Evolutionary conservation across 2,113 vertebrate genomes (phyloP).

Genomic region (Leptosomus discolor): DNA sequence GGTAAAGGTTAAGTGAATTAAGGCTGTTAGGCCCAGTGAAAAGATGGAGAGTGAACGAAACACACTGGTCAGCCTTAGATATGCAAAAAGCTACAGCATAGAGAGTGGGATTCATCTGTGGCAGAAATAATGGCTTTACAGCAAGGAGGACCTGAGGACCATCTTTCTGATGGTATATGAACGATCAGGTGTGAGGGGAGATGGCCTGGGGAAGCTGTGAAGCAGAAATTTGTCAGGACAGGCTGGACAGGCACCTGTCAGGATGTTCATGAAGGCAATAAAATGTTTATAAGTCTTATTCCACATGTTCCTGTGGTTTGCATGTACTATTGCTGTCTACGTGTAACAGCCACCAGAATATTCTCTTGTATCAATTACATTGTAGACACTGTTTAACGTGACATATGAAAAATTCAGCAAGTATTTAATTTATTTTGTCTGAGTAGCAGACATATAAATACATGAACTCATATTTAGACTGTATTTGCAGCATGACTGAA

Average conservation of each 20-base stretch:
- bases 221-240: neutral
- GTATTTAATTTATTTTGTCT: conserved; percentile 3
- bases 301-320: neutral
- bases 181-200: neutral
- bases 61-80: neutral
- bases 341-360: neutral
- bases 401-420: conserved; percentile 2
- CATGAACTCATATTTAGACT: neutral
- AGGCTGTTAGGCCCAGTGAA: neutral
- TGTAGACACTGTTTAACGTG: neutral
- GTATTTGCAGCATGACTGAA: neutral
- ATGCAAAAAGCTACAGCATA: neutral
- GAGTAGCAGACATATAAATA: neutral
- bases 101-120: neutral
- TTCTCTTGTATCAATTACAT: neutral
- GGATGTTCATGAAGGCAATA: neutral
- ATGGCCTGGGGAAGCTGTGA: neutral
- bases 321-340: neutral
- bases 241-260: neutral
- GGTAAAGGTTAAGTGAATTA: neutral
- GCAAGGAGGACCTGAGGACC: neutral
- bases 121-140: neutral
- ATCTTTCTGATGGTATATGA: neutral
- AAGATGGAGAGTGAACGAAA: neutral
- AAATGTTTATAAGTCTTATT: neutral